Evolutionary conservation across 1,140 invertebrate genomes (phyloP).

Genomic region (Drosophila mayri): DNA sequence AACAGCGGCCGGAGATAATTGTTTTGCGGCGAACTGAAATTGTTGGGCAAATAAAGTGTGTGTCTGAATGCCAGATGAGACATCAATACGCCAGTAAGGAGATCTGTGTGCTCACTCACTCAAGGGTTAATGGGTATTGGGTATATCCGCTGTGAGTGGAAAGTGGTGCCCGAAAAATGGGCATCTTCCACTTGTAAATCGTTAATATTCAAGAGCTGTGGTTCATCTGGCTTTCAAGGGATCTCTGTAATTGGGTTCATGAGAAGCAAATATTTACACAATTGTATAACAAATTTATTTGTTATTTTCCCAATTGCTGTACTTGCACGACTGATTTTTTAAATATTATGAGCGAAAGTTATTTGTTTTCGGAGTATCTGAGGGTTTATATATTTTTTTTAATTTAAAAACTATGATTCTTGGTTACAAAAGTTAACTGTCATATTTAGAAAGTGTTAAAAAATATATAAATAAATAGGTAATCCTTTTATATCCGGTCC

Average conservation of each 20-base stretch:
- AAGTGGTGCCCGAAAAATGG: constrained; percentile 33
- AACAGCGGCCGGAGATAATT: constrained; percentile 42
- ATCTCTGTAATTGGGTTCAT: constrained; percentile 42
- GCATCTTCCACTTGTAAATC: constrained; percentile 33
- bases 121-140: constrained; percentile 24
- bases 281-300: constrained; percentile 46
- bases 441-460: too few species aligned
- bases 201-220: constrained; percentile 28
- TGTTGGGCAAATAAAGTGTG: constrained; percentile 36
- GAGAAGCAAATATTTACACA: constrained; percentile 49
- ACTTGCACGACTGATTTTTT: constrained; percentile 26
- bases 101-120: constrained; percentile 28
- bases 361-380: constrained; percentile 27
- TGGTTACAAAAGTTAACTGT: background rate
- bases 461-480: too few species aligned
- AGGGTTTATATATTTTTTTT: background rate
- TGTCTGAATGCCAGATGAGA: constrained; percentile 35
- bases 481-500: too few species aligned
- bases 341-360: constrained; percentile 21
- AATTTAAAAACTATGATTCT: background rate
- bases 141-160: constrained; percentile 23
- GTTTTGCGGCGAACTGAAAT: constrained; percentile 50
- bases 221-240: constrained; percentile 31
- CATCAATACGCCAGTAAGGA: constrained; percentile 42
- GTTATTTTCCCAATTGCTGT: constrained; percentile 13